Conservation (phyloP, 2,113 vertebrate species). For the Fregata magnificens region DNA sequence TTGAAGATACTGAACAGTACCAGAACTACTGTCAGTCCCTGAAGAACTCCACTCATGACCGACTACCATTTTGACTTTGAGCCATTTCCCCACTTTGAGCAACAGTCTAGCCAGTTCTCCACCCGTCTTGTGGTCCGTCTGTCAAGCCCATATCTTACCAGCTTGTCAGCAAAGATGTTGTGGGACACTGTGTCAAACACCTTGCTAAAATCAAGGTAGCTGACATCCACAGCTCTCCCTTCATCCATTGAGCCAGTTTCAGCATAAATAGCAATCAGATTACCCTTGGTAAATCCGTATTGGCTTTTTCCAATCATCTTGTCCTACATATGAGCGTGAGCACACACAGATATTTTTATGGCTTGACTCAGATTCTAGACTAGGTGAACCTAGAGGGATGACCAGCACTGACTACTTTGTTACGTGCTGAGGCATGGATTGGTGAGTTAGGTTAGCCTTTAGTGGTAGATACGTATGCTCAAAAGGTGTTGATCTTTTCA, state of each 20-base stretch:
- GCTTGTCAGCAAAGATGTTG: background rate
- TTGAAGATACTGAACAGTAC: background rate
- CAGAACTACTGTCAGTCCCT: background rate
- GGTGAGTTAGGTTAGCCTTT: background rate
- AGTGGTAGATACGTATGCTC: background rate
- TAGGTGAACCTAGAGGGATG: background rate
- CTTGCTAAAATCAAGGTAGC: background rate
- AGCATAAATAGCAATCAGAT: background rate
- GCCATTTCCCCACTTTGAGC: background rate
- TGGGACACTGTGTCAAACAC: background rate
- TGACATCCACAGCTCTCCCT: background rate
- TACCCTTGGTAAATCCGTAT: background rate
- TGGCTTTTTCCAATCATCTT: background rate
- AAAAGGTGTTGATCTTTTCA: background rate
- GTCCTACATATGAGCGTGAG: background rate
- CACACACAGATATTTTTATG: background rate
- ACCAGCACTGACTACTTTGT: background rate
- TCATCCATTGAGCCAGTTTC: background rate
- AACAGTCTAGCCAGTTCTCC: background rate
- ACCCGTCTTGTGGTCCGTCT: background rate
- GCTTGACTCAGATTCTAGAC: background rate
- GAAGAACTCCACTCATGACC: background rate
- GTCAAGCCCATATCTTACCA: background rate
- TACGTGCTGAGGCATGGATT: background rate
- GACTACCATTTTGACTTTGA: background rate